A percentile compares a stretch with the other conserved stretches of the same genome.
These are phyloP conservation scores for Larimichthys polyactis DNA, from an alignment of 2,113 vertebrate genomes.

Conservation along the genomic window DNA sequence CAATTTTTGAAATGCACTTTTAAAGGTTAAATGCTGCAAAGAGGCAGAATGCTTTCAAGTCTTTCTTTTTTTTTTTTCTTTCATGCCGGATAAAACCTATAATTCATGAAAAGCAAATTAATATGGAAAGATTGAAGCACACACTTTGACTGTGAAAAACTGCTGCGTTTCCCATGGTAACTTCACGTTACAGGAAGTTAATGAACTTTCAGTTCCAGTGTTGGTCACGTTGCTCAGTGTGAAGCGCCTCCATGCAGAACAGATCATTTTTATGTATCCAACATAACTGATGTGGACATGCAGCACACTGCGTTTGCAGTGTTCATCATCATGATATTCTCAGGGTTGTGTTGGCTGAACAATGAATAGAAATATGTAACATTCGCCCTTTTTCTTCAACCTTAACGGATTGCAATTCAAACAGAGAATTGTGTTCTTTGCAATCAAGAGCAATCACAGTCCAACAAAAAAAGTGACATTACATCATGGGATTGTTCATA, in stretches of 20 bases:
- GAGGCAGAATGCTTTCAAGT: background rate
- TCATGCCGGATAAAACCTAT: background rate
- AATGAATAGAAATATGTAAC: background rate
- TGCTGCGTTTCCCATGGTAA: background rate
- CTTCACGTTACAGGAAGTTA: background rate
- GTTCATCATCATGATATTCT: background rate
- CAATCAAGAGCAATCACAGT: background rate
- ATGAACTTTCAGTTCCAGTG: conserved; percentile 6
- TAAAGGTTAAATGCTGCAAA: background rate
- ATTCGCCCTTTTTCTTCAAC: background rate
- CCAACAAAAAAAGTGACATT: background rate
- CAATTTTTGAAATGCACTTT: no score
- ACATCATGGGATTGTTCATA: background rate
- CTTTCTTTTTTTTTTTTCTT: background rate
- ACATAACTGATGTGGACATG: background rate
- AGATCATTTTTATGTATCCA: background rate
- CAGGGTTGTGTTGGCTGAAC: background rate
- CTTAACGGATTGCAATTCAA: background rate
- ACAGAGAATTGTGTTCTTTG: background rate
- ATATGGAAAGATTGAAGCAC: background rate
- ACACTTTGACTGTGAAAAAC: background rate
- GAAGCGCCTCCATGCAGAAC: background rate
- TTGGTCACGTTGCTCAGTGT: background rate
- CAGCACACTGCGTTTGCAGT: background rate
- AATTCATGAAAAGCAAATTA: background rate